A percentile compares a stretch with the other conserved stretches of the same genome.
phyloP scores from a whole-genome alignment of 64 coral and sea anemone genomes.

The Catalaphyllia jardinei region DNA sequence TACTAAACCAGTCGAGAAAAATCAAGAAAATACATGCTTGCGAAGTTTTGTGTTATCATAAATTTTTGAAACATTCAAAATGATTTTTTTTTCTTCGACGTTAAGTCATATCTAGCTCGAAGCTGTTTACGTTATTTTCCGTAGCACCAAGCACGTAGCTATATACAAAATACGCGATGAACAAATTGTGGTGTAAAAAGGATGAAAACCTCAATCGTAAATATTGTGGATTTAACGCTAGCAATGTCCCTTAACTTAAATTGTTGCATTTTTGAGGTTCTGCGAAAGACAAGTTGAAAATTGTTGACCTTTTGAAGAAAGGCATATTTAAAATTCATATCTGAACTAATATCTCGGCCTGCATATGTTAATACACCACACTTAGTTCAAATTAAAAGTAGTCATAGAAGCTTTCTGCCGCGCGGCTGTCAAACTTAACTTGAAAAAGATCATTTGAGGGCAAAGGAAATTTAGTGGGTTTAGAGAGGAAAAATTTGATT shows the following conservation, averaged over 20 bases:
- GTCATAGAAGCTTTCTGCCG: background rate
- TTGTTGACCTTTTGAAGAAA: constrained; percentile 10
- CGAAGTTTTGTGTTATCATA: background rate
- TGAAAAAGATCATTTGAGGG: background rate
- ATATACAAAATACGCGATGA: background rate
- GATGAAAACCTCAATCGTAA: background rate
- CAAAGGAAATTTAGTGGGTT: background rate
- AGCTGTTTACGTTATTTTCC: constrained; percentile 14
- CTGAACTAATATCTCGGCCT: background rate
- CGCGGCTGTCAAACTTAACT: background rate
- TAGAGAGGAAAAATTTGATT: background rate
- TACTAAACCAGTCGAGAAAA: background rate
- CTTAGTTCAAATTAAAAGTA: background rate
- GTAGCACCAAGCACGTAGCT: constrained; percentile 16
- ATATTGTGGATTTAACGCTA: constrained; percentile 4
- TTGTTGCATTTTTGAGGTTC: constrained; percentile 23
- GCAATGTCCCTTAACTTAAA: background rate
- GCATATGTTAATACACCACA: background rate
- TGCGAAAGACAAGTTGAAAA: background rate
- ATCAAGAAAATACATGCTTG: background rate
- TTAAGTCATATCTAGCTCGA: constrained; percentile 14
- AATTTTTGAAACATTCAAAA: background rate
- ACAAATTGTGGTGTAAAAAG: constrained; percentile 25
- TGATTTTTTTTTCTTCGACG: constrained; percentile 10
- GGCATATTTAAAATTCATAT: constrained; percentile 28